Evolutionary conservation across 2,797 vertebrate genomes (phyloP), one percentile per base, ranked within the genome.

Genomic region (Knipowitschia caucasica): DNA sequence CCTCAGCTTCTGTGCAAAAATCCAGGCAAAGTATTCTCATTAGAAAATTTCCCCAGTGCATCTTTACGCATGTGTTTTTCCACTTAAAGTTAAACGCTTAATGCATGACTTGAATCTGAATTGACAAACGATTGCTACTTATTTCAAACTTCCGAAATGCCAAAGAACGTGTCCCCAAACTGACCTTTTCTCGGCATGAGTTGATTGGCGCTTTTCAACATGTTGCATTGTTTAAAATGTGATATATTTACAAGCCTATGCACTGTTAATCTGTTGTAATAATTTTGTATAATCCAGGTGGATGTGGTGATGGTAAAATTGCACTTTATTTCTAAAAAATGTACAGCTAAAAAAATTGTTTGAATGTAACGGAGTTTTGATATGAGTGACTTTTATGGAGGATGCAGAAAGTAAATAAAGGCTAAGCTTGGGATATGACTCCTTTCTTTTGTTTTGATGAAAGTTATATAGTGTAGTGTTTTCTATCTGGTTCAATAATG

Each of bases 251-350:
- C 53, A 17, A 73, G 77, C 46, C 73, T 80, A 78, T 82, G 74
- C 74, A 75, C 57, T 60, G 47, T 56, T 69, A 8, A 50, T 53
- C 55, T 1, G 34, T 56, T 47, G 30, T 53, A 64, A 49, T 62
- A 14, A 49, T 56, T 60, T 53, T 62, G 52, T 53, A 7, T 4
- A n/a, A 69, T 83, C 71, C 61, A 68, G 70, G 63, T 69, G 46
- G 59, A 38, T 38, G 10, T 61, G 51, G 56, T 30, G 15, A 17
- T 20, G 24, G 14, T 25, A 24, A n/a, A 73, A 71, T 85, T 76
- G 82, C 81, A 86, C 82, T 82, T 84, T 81, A 73, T 23, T 66
- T 74, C 12, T 55, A 12, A 53, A 43, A 59, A 59, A 35, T 17
- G 46, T 55, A 57, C 31, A 36, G 42, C 62, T 51, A 59, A 64